Evolutionary conservation across 2,797 vertebrate species (phyloP).

Genomic region (Channa striata): DNA sequence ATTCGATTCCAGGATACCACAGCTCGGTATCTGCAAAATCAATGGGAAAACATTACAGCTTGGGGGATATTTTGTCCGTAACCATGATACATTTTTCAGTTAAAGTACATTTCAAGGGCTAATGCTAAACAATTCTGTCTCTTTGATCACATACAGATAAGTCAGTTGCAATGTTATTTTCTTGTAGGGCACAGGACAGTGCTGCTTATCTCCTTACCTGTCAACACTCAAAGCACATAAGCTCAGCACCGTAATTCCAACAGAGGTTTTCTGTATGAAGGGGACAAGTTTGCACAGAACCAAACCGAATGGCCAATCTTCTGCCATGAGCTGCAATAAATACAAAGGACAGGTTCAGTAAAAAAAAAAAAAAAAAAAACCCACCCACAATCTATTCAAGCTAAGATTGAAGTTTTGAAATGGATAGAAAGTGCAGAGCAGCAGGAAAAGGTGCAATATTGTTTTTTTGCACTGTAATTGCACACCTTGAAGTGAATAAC

Average conservation of each 20-base stretch:
- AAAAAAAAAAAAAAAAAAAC: slow-evolving; percentile 3
- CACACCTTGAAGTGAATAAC: slow-evolving; percentile 39
- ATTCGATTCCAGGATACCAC: slow-evolving; percentile 92
- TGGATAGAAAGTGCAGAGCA: slow-evolving; percentile 24
- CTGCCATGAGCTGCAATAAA: slow-evolving; percentile 87
- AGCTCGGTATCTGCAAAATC: slow-evolving; percentile 89
- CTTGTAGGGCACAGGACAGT: slow-evolving; percentile 34
- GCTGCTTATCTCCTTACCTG: slow-evolving; percentile 83
- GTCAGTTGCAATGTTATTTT: slow-evolving; percentile 32
- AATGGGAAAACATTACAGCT: slow-evolving; percentile 62
- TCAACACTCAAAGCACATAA: slow-evolving; percentile 94
- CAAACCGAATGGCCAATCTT: slow-evolving; percentile 93
- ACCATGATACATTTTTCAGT: slow-evolving; percentile 55
- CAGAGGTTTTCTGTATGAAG: slow-evolving; percentile 94
- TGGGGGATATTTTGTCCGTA: slow-evolving; percentile 55
- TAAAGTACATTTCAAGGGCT: slow-evolving; percentile 68
- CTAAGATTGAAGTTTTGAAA: slow-evolving; percentile 43
- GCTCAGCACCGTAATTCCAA: slow-evolving; percentile 94
- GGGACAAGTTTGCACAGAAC: slow-evolving; percentile 94
- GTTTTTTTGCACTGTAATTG: slow-evolving; percentile 37
- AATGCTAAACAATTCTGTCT: slow-evolving; percentile 66
- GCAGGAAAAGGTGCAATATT: slow-evolving; percentile 1
- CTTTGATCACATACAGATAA: slow-evolving; percentile 64
- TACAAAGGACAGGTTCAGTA: slow-evolving; percentile 43
- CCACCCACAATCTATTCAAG: slow-evolving; percentile 39